Percentiles rank a stretch among this genome's conserved stretches.
Conservation (phyloP, 2,113 vertebrate species). For the Etheostoma cragini region DNA sequence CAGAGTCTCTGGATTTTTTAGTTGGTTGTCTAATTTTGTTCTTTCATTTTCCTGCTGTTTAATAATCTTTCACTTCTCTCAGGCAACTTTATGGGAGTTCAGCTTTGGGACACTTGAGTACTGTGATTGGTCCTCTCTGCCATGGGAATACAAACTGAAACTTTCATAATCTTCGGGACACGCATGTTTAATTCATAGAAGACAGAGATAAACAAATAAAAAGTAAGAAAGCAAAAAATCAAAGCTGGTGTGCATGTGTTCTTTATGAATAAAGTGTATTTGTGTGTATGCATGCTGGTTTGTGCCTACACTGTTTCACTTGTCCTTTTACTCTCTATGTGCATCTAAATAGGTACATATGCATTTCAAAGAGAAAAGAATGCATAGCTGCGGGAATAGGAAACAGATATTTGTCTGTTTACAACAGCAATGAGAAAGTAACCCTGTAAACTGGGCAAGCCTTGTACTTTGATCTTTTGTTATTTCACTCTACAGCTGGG, state of each 20-base stretch:
- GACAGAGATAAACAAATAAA: slow-evolving; percentile 44
- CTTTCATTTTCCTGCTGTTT: slow-evolving; percentile 9
- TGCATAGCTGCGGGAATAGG: slow-evolving; percentile 30
- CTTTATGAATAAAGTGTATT: not conserved
- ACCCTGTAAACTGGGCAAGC: slow-evolving; percentile 59
- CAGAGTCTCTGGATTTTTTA: not conserved
- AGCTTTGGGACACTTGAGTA: slow-evolving; percentile 15
- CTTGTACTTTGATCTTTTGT: slow-evolving; percentile 69
- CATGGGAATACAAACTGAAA: slow-evolving; percentile 34
- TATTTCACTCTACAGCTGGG: slow-evolving; percentile 54
- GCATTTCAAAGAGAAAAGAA: slow-evolving; percentile 74
- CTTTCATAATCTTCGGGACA: slow-evolving; percentile 39
- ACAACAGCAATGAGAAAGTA: slow-evolving; percentile 43
- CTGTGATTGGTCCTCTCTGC: slow-evolving; percentile 29
- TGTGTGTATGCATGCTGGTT: not conserved
- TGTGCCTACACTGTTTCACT: slow-evolving; percentile 7
- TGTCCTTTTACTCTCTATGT: slow-evolving; percentile 35
- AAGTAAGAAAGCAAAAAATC: slow-evolving; percentile 1
- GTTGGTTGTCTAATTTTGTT: not conserved
- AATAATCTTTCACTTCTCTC: slow-evolving; percentile 5
- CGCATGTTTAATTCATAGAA: slow-evolving; percentile 70
- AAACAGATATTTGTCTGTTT: slow-evolving; percentile 56
- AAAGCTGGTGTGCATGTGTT: slow-evolving; percentile 20
- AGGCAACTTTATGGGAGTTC: slow-evolving; percentile 11
- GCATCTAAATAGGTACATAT: slow-evolving; percentile 62